Conservation (phyloP, 2,113 vertebrate genomes). For the Amblyornis subalaris region DNA sequence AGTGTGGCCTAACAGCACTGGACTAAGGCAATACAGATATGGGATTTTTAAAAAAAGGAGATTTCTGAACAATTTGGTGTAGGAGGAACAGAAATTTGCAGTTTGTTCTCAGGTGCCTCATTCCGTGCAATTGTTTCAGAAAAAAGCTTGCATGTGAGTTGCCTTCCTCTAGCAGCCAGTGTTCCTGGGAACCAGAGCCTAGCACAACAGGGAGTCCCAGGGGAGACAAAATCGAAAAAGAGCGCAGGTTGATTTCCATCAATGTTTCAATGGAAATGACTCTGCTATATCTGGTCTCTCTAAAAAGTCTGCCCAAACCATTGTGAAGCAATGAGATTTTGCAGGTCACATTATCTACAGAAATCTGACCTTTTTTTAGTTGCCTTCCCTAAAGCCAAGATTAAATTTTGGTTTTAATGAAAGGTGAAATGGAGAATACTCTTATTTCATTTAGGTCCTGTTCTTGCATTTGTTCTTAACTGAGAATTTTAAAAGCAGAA, state of each 20-base stretch:
- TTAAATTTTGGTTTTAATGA: neutral
- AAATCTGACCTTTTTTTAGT: neutral
- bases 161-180: neutral
- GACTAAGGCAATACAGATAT: neutral
- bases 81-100: neutral
- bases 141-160: neutral
- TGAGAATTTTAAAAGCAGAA: neutral
- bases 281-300: neutral
- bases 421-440: neutral
- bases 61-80: neutral
- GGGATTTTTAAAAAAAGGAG: neutral
- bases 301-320: neutral
- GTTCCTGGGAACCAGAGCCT: neutral
- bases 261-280: neutral
- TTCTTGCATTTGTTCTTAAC: neutral
- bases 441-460: neutral
- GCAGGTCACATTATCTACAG: neutral
- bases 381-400: neutral
- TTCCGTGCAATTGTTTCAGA: neutral
- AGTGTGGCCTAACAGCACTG: neutral
- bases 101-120: neutral
- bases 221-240: neutral
- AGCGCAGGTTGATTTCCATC: neutral
- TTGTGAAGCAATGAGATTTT: neutral
- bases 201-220: rapidly evolving